Base-by-base conservation (phyloP, 1,140 invertebrate species). In the Lepeophtheirus salmonis region DNA sequence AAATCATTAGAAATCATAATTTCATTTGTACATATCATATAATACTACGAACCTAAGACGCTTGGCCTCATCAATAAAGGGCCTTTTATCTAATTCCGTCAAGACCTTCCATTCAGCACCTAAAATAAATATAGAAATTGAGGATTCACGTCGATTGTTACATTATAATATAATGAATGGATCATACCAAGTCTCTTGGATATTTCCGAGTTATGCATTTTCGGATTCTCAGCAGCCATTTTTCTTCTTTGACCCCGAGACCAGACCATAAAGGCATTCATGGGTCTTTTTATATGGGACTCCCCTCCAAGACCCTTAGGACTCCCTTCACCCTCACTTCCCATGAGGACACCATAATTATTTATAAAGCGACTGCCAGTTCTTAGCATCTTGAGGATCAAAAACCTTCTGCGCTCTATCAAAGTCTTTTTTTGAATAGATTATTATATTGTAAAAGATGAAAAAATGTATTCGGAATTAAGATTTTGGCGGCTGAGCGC, bases 151-250 rank as follows among this genome's bases (percentile, higher is more conserved):
- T n/a, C n/a, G n/a, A n/a, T n/a, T n/a, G n/a, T n/a, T n/a, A n/a
- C n/a, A n/a, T 67, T n/a, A n/a, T n/a, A n/a, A n/a, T n/a, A n/a
- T n/a, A n/a, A n/a, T 41, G n/a, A 65, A 79, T 80, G 59, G 69
- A 71, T 62, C 80, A 80, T 67, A 80, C 79, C 0, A 76, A 78
- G 66, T 79, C n/a, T n/a, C n/a, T 79, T n/a, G n/a, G n/a, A n/a
- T n/a, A n/a, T n/a, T n/a, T n/a, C n/a, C n/a, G n/a, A n/a, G n/a
- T n/a, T n/a, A 70, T 79, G 78, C 79, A 79, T 80, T 67, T 98
- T 98, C 0, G 95, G 95, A 70, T 98, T 97, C 67, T 97, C 94
- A 65, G 95, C 91, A 0, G 95, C 94, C 91, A 98, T 98, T 75
- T 97, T 97, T 63, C 94, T 78, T 52, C 95, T 76, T 68, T 97